phyloP scores from a whole-genome alignment of 92 coral and sea anemone genomes.

The Umimayanthus chanpuru region DNA sequence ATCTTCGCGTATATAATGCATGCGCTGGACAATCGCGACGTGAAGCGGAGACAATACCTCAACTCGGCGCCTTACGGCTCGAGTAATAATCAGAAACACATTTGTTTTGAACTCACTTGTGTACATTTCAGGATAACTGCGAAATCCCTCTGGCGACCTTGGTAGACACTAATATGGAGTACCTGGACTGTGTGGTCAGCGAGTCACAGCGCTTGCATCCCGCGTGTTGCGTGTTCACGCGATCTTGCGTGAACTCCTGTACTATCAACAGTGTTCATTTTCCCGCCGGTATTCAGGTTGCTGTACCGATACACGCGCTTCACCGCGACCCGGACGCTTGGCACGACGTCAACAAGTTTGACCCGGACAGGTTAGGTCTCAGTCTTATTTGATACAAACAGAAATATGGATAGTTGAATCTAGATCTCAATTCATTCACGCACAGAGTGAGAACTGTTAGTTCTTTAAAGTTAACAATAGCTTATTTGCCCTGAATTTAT shows the following conservation, averaged over 20 bases:
- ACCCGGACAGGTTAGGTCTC: constrained; percentile 20
- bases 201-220: constrained; percentile 31
- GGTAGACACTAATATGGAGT: constrained; percentile 11
- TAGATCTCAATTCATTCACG: too few species aligned
- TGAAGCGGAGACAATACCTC: too few species aligned
- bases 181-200: constrained; percentile 28
- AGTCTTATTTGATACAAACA: background rate
- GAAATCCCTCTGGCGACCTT: background rate
- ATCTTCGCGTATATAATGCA: too few species aligned
- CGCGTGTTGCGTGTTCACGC: constrained; percentile 9
- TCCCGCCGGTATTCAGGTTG: constrained; percentile 15
- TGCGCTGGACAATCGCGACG: too few species aligned
- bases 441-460: too few species aligned
- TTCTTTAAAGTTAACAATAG: too few species aligned
- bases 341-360: constrained; percentile 15
- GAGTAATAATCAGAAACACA: too few species aligned
- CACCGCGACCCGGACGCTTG: constrained; percentile 34
- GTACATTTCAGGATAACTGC: background rate
- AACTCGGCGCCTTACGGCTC: too few species aligned
- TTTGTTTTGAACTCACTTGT: background rate
- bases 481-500: too few species aligned
- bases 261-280: constrained; percentile 13
- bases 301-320: constrained; percentile 26
- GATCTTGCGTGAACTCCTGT: constrained; percentile 19
- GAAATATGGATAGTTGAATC: background rate